phyloP scores from a whole-genome alignment of 2,797 vertebrate species.

The Taeniopygia guttata region DNA sequence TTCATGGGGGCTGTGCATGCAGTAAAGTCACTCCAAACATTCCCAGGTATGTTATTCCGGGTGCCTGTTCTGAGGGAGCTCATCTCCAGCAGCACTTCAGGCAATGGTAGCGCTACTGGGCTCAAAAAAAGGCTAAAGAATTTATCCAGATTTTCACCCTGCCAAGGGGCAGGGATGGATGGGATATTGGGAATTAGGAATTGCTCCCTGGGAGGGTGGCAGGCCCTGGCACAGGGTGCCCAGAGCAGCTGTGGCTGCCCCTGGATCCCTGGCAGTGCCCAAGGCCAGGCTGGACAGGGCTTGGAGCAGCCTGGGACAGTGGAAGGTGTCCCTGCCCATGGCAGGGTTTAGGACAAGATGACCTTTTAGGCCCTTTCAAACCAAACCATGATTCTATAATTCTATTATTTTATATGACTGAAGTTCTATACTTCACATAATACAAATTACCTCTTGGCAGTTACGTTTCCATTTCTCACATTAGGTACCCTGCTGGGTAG shows the following conservation, averaged over 20 bases:
- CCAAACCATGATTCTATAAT: not conserved
- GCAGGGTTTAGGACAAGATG: fast-evolving
- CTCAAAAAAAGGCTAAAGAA: not conserved
- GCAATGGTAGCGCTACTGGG: not conserved
- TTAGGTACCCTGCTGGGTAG: not conserved
- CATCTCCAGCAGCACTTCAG: not conserved
- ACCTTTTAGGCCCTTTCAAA: not conserved
- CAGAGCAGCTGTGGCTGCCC: not conserved
- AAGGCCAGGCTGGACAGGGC: not conserved
- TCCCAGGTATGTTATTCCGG: not conserved
- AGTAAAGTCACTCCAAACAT: fast-evolving
- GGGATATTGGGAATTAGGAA: not conserved
- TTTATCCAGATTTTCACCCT: not conserved
- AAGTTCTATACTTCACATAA: not conserved
- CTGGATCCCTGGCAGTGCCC: not conserved
- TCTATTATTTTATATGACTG: not conserved
- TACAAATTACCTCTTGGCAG: not conserved
- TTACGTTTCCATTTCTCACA: not conserved
- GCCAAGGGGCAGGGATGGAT: fast-evolving
- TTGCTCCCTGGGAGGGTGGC: not conserved
- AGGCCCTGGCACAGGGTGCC: not conserved
- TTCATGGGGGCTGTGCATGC: not conserved
- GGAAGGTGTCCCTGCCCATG: not conserved
- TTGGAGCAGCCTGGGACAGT: not conserved
- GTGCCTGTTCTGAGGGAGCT: not conserved